A percentile compares a stretch with the other conserved stretches of the same genome.
Conservation (phyloP, 2,113 vertebrate species). For the Charina bottae region DNA sequence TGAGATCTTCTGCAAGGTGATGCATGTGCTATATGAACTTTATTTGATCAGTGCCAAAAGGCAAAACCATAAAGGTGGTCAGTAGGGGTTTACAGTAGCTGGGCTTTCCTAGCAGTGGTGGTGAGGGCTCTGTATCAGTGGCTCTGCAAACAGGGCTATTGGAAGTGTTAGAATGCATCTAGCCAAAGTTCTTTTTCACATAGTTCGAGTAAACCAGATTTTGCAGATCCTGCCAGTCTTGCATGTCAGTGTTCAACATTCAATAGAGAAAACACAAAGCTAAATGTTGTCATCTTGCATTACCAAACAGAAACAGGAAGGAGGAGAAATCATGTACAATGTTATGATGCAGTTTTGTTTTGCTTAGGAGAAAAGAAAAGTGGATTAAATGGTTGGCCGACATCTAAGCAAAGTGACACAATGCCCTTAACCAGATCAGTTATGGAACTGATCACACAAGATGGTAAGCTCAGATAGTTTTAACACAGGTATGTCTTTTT, state of each 20-base stretch:
- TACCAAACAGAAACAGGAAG: neutral
- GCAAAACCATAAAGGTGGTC: neutral
- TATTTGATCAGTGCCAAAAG: neutral
- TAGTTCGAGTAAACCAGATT: neutral
- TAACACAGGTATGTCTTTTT: neutral
- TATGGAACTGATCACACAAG: neutral
- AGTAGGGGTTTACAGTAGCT: neutral
- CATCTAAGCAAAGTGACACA: neutral
- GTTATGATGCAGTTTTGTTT: neutral
- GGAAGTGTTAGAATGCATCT: neutral
- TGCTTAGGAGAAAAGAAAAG: neutral
- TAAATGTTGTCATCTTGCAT: neutral
- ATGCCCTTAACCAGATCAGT: neutral
- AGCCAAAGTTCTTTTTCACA: neutral
- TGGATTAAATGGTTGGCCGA: neutral
- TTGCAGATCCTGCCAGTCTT: neutral
- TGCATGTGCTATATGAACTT: neutral
- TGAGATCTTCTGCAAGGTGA: too few relatives aligned
- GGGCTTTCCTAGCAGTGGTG: neutral
- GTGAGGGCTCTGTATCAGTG: neutral
- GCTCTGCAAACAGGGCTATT: neutral
- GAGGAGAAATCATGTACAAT: neutral
- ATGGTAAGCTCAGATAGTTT: neutral
- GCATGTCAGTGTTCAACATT: neutral
- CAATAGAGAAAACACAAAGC: neutral